These are phyloP conservation scores for Cremastinae sp. DNA, from an alignment of 2,888 invertebrate genomes.

Conservation along the genomic window DNA sequence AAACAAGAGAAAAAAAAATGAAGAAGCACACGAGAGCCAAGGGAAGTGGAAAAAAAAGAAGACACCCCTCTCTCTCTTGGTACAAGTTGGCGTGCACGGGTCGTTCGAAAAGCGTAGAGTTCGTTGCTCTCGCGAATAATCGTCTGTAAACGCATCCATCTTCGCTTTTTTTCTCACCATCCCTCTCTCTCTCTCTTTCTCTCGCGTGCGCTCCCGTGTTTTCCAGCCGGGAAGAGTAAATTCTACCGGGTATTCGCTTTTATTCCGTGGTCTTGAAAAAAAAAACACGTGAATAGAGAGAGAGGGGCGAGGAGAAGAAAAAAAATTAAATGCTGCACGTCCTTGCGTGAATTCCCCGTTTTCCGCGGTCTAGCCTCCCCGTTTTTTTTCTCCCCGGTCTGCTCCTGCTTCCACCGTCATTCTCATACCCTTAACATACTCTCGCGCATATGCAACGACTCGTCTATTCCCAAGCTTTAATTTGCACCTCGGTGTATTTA, in stretches of 20 bases:
- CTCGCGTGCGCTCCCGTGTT: conserved; percentile 22
- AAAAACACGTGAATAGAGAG: conserved; percentile 16
- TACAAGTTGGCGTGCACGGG: conserved; percentile 14
- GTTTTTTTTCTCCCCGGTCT: no score
- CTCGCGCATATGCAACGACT: conserved; percentile 31
- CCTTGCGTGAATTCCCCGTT: conserved; percentile 53
- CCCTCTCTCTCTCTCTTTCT: not conserved
- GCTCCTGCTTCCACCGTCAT: not conserved
- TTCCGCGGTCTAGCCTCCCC: conserved; percentile 39
- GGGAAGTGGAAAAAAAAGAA: no score
- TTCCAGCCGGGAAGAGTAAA: conserved; percentile 30
- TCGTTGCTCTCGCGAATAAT: conserved; percentile 52
- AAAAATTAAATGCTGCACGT: conserved; percentile 54
- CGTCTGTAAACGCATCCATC: conserved; percentile 42
- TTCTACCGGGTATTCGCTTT: conserved; percentile 48
- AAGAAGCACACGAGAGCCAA: no score
- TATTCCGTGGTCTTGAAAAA: conserved; percentile 40
- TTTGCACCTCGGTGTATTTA: conserved; percentile 51
- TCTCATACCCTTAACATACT: conserved; percentile 1
- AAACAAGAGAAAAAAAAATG: conserved; percentile 21
- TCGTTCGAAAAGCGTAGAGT: conserved; percentile 22
- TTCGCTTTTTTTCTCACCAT: conserved; percentile 24
- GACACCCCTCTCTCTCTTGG: not conserved
- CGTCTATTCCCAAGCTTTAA: conserved; percentile 47
- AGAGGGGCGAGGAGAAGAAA: no score